Evolutionary conservation across 2,888 invertebrate species (phyloP), one percentile per base, ranked within the genome.

Genomic region (Athetis lepigone): DNA sequence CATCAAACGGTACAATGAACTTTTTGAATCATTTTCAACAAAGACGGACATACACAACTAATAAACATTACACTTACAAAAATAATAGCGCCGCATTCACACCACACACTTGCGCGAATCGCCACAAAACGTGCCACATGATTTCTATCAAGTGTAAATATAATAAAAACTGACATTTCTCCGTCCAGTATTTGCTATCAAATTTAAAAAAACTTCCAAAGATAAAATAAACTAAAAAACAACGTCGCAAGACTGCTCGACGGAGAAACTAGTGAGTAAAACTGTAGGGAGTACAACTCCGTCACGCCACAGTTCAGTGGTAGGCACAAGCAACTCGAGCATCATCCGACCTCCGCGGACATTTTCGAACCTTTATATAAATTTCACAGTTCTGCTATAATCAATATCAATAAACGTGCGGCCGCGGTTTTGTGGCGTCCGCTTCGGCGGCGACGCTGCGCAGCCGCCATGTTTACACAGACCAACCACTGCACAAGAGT

Each of bases 391-490:
- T 88, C 94, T 95, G 94, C 94, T 78, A 94, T 94, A 94, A 86
- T 92, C 79, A 94, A 93, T 85, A 92, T 89, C 88, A 88, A 87
- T 85, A 87, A 87, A 89, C 86, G 88, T 83, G 89, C 88, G 91
- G 91, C 92, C 94, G 92, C 91, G 86, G 86, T 91, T 94, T 94
- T 91, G 85, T 86, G 86, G 90, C 91, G 91, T 92, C 93, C 92
- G 90, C 92, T 83, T 87, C 83, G 87, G 87, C 79, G 85, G 85
- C 87, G 85, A 89, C 88, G 86, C 83, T 83, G 74, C 81, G 68
- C 79, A 81, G 77, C 85, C 81, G 68, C 80, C 77, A 65, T 70
- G 71, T 64, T 63, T 50, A 61, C 72, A 72, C 79, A 69, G 67
- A 69, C 68, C 52, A 47, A 68, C 60, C 69, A 50, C 54, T 56